Evolutionary conservation across 2,888 invertebrate species (phyloP).

Genomic region (Cartodere bifasciata): DNA sequence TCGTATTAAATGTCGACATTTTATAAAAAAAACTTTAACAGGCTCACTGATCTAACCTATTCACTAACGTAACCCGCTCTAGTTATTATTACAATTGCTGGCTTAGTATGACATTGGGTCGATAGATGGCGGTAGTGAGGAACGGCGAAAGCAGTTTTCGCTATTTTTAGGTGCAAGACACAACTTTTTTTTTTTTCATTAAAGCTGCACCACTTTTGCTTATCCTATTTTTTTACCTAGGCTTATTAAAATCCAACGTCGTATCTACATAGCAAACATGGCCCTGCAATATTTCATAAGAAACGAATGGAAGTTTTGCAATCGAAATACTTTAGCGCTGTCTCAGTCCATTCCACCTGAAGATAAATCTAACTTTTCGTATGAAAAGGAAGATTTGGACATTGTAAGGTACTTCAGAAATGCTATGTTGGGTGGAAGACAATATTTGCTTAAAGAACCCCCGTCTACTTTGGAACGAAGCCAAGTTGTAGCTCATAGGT

Average conservation of each 20-base stretch:
- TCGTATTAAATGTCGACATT: too few relatives aligned
- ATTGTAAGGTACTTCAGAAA: conserved; percentile 38
- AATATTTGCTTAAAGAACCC: conserved; percentile 51
- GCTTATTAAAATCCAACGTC: conserved; percentile 65
- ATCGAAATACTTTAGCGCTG: conserved; percentile 45
- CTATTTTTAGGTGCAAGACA: too few relatives aligned
- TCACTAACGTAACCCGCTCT: too few relatives aligned
- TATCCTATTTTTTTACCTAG: conserved; percentile 34
- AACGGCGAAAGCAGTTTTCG: too few relatives aligned
- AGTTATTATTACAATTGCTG: too few relatives aligned
- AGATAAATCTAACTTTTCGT: conserved; percentile 46
- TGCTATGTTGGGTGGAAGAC: conserved; percentile 48
- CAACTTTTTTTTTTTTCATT: too few relatives aligned
- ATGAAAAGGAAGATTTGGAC: conserved; percentile 41
- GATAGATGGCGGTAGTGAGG: too few relatives aligned
- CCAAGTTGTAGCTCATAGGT: too few relatives aligned
- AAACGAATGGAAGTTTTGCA: conserved; percentile 66
- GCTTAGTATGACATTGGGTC: too few relatives aligned
- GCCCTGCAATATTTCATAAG: conserved; percentile 62
- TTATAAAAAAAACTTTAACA: too few relatives aligned
- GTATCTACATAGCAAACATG: conserved; percentile 60
- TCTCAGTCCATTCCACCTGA: conserved; percentile 37
- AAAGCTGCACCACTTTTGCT: neutral
- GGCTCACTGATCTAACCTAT: too few relatives aligned
- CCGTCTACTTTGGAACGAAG: conserved; percentile 38